Percentiles rank a stretch among this genome's conserved stretches.
phyloP scores from a whole-genome alignment of 2,113 vertebrate genomes.

The Accipiter cooperii region DNA sequence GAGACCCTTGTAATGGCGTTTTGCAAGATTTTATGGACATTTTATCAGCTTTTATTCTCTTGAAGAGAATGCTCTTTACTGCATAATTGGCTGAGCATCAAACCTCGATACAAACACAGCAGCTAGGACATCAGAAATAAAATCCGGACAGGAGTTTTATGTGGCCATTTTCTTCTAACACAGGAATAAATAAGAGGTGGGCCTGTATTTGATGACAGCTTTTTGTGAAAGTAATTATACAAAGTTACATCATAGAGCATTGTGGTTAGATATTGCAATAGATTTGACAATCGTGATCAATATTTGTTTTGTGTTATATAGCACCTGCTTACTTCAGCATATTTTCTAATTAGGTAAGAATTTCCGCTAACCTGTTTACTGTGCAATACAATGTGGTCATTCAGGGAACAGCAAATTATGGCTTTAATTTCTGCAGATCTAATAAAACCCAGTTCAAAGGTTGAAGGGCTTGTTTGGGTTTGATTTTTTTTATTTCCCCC shows the following conservation, averaged over 20 bases:
- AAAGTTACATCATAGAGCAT: neutral
- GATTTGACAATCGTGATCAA: slow-evolving; percentile 27
- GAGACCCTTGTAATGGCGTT: slow-evolving; percentile 37
- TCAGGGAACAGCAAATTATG: neutral
- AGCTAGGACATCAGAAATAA: slow-evolving; percentile 13
- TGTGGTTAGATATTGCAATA: neutral
- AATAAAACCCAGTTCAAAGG: slow-evolving; percentile 29
- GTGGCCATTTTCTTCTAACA: slow-evolving; percentile 7
- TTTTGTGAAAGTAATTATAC: slow-evolving; percentile 13
- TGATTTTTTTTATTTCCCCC: neutral
- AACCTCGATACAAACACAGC: slow-evolving; percentile 9
- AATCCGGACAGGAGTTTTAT: slow-evolving; percentile 30
- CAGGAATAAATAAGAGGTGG: neutral
- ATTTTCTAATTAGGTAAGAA: slow-evolving; percentile 57
- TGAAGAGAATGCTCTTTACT: slow-evolving; percentile 25
- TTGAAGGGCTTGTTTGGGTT: neutral
- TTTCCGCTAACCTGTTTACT: slow-evolving; percentile 13
- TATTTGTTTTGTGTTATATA: slow-evolving; percentile 32
- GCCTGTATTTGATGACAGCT: neutral
- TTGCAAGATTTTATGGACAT: slow-evolving; percentile 54
- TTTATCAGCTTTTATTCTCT: slow-evolving; percentile 62
- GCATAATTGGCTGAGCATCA: slow-evolving; percentile 26
- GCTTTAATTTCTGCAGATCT: slow-evolving; percentile 42
- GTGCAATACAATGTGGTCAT: neutral
- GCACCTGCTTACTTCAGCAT: slow-evolving; percentile 41